Evolutionary conservation across 2,797 vertebrate genomes (phyloP).

Genomic region (Coluber constrictor): DNA sequence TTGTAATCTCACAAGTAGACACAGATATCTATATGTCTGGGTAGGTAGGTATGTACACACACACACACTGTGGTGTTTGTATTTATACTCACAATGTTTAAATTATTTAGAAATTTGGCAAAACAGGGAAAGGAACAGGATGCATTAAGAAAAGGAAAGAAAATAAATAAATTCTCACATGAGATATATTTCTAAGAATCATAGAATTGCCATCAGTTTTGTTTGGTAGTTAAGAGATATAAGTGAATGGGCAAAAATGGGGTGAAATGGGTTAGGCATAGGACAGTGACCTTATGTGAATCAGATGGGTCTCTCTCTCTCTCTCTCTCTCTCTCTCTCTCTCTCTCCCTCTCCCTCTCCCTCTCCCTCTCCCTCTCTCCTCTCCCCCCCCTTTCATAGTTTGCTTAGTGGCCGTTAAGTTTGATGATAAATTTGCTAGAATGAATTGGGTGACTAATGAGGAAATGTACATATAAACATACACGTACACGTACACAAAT

Average conservation of each 20-base stretch:
- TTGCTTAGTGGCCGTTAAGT: neutral
- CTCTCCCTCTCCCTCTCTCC: accelerated
- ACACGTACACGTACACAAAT: neutral
- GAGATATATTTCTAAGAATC: neutral
- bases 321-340: too few relatives aligned
- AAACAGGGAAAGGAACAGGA: neutral
- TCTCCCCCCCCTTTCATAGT: too few relatives aligned
- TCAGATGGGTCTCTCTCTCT: neutral
- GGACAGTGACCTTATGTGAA: neutral
- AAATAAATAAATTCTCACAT: neutral
- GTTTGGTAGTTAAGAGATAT: neutral
- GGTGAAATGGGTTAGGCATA: neutral
- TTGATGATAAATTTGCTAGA: neutral
- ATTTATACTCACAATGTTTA: neutral
- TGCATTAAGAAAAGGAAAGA: neutral
- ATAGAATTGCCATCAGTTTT: neutral
- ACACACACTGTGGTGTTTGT: neutral
- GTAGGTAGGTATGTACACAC: neutral
- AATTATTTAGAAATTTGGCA: neutral
- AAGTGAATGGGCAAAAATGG: neutral
- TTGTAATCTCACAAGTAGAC: conserved; percentile 19
- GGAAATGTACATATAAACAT: neutral
- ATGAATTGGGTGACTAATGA: neutral
- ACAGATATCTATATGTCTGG: neutral
- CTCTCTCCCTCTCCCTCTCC: neutral